Evolutionary conservation across 2,888 invertebrate genomes (phyloP), one percentile per base, ranked within the genome.

Genomic region (Nipponacmea schrenckii): DNA sequence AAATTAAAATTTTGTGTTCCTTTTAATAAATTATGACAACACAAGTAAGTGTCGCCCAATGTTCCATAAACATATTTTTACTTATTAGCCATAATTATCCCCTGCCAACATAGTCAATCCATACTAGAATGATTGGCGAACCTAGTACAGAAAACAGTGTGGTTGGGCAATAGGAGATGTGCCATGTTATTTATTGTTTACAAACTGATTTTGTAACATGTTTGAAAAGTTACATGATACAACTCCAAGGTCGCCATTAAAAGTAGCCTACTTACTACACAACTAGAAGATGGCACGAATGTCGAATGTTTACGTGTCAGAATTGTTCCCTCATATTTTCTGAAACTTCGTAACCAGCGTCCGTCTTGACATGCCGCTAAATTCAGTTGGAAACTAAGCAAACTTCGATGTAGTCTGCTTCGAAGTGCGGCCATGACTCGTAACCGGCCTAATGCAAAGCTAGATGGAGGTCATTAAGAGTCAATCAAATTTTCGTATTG

Each of bases 321-420:
- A 4, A 45, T 17, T 15, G 20, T n/a, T 12, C 31, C 17, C 31
- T 67, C 27, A 27, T 46, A 48, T n/a, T 8, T 63, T 15, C 45
- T 20, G 15, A 45, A 27, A 17, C n/a, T 46, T 27, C 14, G 31
- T n/a, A 24, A n/a, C 48, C 17, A 26, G 3, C 12, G 14, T 10
- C 8, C 17, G 17, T 50, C 50, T 31, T 7, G 46, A 63, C 39
- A 62, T 68, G 8, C 63, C 68, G 56, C 67, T n/a, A 24, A 24
- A 24, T 24, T 24, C 10, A 24, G 20, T 24, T 69, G 71, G n/a
- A 71, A 64, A 24, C 50, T 69, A 50, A 69, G 45, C 50, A 74
- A 26, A 26, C 56, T n/a, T 62, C 62, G 26, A 45, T 77, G 74
- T 73, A 77, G 76, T 79, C 79, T 79, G 79, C 79, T 77, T 66